Conservation (phyloP, 2,888 invertebrate species). For the Beris morrisii region DNA sequence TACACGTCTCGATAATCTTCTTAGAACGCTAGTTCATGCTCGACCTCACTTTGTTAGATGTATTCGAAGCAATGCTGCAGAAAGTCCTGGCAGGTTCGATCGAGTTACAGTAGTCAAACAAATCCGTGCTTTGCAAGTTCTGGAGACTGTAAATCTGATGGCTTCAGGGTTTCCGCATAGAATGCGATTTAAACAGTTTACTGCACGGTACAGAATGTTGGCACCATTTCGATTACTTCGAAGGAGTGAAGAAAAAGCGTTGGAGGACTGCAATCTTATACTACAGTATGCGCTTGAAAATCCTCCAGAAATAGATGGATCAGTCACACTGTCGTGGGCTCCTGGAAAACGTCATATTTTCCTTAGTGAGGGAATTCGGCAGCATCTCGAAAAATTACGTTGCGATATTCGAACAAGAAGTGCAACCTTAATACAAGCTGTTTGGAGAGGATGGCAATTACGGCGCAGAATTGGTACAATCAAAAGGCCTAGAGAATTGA, state of each 20-base stretch:
- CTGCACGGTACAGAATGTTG: slow-evolving; percentile 79
- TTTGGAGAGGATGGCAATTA: slow-evolving; percentile 81
- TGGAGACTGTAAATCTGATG: slow-evolving; percentile 95
- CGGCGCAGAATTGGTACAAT: slow-evolving; percentile 66
- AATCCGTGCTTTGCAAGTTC: slow-evolving; percentile 84
- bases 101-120: slow-evolving; percentile 81
- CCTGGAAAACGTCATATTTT: slow-evolving; percentile 92
- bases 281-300: slow-evolving; percentile 71
- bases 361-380: slow-evolving; percentile 89
- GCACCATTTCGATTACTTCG: slow-evolving; percentile 74
- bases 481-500: slow-evolving; percentile 45
- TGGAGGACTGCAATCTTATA: slow-evolving; percentile 76
- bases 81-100: slow-evolving; percentile 82
- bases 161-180: slow-evolving; percentile 93
- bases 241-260: slow-evolving; percentile 69
- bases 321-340: slow-evolving; percentile 79
- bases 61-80: slow-evolving; percentile 82
- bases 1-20: slow-evolving; percentile 86
- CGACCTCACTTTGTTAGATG: slow-evolving; percentile 94
- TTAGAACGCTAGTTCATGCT: slow-evolving; percentile 89
- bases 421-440: slow-evolving; percentile 80
- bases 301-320: slow-evolving; percentile 60
- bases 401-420: slow-evolving; percentile 76
- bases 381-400: slow-evolving; percentile 82
- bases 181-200: slow-evolving; percentile 92